Conservation (phyloP, 2,888 invertebrate genomes). For the Nomada hirtipes region DNA sequence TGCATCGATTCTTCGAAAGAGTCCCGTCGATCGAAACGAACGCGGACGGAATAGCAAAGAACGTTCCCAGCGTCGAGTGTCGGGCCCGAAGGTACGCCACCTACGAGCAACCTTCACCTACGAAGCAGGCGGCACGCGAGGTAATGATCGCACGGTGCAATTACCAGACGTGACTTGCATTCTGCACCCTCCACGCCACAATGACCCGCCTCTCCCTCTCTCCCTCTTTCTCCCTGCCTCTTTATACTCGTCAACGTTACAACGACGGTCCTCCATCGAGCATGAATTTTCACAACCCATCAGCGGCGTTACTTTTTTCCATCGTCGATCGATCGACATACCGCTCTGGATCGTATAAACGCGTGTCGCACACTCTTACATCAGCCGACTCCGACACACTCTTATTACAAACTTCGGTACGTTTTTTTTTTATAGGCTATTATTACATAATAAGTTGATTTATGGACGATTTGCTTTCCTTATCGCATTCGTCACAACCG, state of each 20-base stretch:
- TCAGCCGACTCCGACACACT: conserved; percentile 15
- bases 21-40: conserved; percentile 31
- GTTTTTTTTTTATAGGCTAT: neutral
- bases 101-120: conserved; percentile 68
- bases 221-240: conserved; percentile 32
- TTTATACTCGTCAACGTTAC: conserved; percentile 37
- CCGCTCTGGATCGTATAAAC: conserved; percentile 35
- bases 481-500: neutral
- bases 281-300: conserved; percentile 65
- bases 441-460: neutral
- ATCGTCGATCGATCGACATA: conserved; percentile 58
- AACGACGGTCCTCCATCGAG: conserved; percentile 37
- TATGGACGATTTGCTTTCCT: neutral
- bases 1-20: conserved; percentile 14
- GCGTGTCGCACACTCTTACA: conserved; percentile 34
- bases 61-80: conserved; percentile 30
- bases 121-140: conserved; percentile 69
- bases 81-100: conserved; percentile 50
- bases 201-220: conserved; percentile 63
- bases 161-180: conserved; percentile 83
- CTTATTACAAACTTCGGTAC: neutral
- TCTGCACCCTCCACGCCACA: conserved; percentile 74
- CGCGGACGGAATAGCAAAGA: conserved; percentile 40
- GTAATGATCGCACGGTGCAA: conserved; percentile 78
- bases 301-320: conserved; percentile 39